Evolutionary conservation across 2,888 invertebrate species (phyloP).

Genomic region (Folsomia candida): DNA sequence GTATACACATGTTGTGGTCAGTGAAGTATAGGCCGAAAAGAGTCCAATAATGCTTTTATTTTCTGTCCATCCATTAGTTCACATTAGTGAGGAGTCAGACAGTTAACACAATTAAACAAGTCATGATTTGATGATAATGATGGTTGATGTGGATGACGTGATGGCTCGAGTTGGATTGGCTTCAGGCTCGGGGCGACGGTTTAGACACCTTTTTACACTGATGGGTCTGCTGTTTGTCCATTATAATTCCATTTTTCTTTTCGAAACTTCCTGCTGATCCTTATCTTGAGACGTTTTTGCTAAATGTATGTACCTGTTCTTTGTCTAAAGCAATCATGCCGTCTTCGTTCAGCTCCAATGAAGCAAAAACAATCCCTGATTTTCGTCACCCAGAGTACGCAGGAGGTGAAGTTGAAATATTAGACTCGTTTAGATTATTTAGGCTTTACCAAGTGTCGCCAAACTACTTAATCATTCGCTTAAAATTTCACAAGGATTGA

Average conservation of each 20-base stretch:
- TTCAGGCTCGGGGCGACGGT: conserved; percentile 7
- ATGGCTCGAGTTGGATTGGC: neutral
- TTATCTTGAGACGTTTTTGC: conserved; percentile 15
- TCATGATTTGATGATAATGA: conserved; percentile 14
- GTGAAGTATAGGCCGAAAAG: neutral
- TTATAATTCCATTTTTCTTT: conserved; percentile 16
- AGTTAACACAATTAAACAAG: conserved; percentile 16
- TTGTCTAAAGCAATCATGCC: conserved; percentile 3
- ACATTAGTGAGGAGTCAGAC: neutral
- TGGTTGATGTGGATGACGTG: neutral
- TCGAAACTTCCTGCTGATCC: neutral
- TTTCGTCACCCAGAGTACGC: neutral
- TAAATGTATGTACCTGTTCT: conserved; percentile 14
- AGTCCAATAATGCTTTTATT: neutral
- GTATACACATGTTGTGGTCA: neutral
- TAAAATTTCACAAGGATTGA: neutral
- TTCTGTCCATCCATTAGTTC: neutral
- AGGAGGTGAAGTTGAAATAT: neutral
- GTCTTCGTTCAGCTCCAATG: conserved; percentile 18
- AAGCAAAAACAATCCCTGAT: neutral
- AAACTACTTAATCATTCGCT: neutral
- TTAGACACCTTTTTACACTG: conserved; percentile 19
- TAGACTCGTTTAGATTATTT: neutral
- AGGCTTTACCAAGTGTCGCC: neutral
- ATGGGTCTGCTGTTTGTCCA: conserved; percentile 18